Conservation (phyloP, 2,113 vertebrate genomes). For the Pedionomus torquatus region DNA sequence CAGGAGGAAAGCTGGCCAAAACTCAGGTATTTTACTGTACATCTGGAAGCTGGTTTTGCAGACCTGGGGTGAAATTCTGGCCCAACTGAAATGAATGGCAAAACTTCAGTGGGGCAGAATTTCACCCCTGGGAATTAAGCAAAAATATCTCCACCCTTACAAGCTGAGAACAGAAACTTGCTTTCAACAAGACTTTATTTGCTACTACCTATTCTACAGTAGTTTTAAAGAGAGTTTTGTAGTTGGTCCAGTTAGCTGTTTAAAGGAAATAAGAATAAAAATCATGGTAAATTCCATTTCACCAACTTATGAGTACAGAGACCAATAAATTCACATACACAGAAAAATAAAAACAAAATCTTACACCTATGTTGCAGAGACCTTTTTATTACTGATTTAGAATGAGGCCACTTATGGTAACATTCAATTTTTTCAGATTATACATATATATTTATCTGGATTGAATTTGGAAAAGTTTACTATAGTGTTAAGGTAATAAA, state of each 20-base stretch:
- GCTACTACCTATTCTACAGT: background rate
- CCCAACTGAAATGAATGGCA: conserved; percentile 33
- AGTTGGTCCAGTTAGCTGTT: background rate
- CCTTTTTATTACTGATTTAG: background rate
- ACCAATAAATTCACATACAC: background rate
- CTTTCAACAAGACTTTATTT: conserved; percentile 28
- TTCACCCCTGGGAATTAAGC: conserved; percentile 36
- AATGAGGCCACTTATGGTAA: background rate
- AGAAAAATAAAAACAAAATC: background rate
- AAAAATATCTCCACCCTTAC: conserved; percentile 34
- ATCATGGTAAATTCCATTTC: background rate
- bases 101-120: conserved; percentile 42
- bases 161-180: conserved; percentile 37
- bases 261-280: conserved; percentile 16
- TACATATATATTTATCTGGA: background rate
- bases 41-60: conserved; percentile 51
- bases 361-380: background rate
- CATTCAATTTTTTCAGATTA: background rate
- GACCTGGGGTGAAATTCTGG: background rate
- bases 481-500: background rate
- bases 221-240: background rate
- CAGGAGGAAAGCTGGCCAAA: background rate
- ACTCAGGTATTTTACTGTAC: conserved; percentile 47
- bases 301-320: background rate
- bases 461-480: background rate